Base-by-base conservation (phyloP, 2,888 invertebrate species). In the Ctenicera cuprea region DNA sequence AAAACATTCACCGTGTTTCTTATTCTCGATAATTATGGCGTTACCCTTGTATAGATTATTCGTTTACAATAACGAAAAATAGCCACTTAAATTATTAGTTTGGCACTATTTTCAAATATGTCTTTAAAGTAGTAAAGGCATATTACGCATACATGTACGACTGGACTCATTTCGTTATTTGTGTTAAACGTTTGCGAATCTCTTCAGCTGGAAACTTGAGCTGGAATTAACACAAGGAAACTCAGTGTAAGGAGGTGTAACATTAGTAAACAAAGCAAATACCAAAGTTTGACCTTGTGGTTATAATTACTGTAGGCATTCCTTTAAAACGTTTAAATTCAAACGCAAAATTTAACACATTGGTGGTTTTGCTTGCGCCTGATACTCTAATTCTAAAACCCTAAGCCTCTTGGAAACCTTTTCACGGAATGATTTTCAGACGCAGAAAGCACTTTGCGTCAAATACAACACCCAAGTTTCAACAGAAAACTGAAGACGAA, bases 381-480 rank as follows among this genome's bases (percentile, higher is more conserved):
- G 16, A 45, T 45, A 16, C 45, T 16, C 16, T 45, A 45, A 45
- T 45, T 18, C 18, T 45, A 45, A 45, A 45, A 16, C 18, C 45
- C 30, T 14, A 9, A 26, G 30, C n/a, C 30, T 30, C 26, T 54
- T 14, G 9, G 12, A 54, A 33, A 14, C 14, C 54, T 54, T 54
- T 30, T n/a, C 52, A 52, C 18, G 26, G 18, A 66, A 54, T 38
- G 65, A 50, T 65, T 65, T 52, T 26, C 14, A 20, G 22, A 33
- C 8, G 20, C 41, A 41, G 54, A 64, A 66, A 66, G 65, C 65
- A 66, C 65, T 66, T 54, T 54, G 65, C 22, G 65, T 66, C 65
- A 66, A 66, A 66, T 52, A 41, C 65, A 66, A 52, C 65, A 38
- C 16, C 26, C 52, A 20, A 52, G 65, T 66, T 64, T 66, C 65